phyloP scores from a whole-genome alignment of 2,888 invertebrate species.

The Polydrusus tereticollis region DNA sequence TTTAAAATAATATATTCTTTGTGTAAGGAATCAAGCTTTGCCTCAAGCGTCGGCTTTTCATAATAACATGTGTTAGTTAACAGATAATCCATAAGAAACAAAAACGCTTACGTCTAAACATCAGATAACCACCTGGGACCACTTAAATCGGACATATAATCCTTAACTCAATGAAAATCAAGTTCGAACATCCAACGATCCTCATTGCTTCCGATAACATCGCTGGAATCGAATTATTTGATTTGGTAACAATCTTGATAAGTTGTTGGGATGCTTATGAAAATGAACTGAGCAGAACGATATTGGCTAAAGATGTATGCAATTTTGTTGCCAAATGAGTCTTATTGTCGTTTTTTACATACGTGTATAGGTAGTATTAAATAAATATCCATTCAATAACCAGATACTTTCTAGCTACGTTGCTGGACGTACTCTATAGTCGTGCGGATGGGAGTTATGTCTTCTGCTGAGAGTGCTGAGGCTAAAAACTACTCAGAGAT shows the following conservation, averaged over 20 bases:
- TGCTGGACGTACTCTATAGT: too few species aligned
- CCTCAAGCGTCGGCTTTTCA: not conserved
- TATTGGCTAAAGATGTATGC: too few species aligned
- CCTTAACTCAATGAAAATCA: slow-evolving; percentile 35
- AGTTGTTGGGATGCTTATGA: not conserved
- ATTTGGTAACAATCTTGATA: slow-evolving; percentile 22
- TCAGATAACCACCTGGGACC: slow-evolving; percentile 32
- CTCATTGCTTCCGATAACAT: slow-evolving; percentile 27
- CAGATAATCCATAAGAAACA: slow-evolving; percentile 8
- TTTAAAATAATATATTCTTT: too few species aligned
- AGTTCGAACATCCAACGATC: slow-evolving; percentile 23
- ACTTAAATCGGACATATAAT: slow-evolving; percentile 38
- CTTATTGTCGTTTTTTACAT: too few species aligned
- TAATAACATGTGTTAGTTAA: not conserved
- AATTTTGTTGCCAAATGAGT: too few species aligned
- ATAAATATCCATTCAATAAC: too few species aligned
- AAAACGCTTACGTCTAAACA: slow-evolving; percentile 36
- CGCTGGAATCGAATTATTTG: slow-evolving; percentile 21
- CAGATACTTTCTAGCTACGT: too few species aligned
- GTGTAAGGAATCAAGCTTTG: too few species aligned
- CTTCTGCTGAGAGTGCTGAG: too few species aligned
- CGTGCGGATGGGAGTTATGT: too few species aligned
- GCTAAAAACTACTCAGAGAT: too few species aligned
- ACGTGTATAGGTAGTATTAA: too few species aligned
- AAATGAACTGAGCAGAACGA: not conserved